Base-by-base conservation (phyloP, 2,113 vertebrate species). In the Oreochromis spilurus region DNA sequence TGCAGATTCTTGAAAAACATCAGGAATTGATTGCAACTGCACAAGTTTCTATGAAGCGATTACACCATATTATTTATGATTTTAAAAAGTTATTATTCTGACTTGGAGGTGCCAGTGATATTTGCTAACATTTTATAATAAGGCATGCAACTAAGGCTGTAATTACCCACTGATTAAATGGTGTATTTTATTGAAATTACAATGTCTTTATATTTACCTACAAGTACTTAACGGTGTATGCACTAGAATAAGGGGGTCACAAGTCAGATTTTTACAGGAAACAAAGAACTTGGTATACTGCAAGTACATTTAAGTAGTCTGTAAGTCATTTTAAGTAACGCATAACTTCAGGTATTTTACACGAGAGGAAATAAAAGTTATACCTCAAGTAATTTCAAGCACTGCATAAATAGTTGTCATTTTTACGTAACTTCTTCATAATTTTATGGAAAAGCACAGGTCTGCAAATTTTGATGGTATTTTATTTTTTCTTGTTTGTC, bases 301-400 rank as follows among this genome's bases (percentile, higher is more conserved):
- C 60, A 13, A 38, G 34, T 13, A 65, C 60, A 38, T 36, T 38
- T 38, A 2, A 1, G 34, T 65, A 65, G 60, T 65, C 34, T 65
- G 10, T 0, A 21, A 65, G 0, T 65, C 34, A 67, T 2, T 67
- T 67, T 38, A 38, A 38, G 34, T n/a, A 65, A 38, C 2, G 0
- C 19, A 67, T 3, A 67, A 67, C 34, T 67, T 67, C 4, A 38
- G 60, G 34, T n/a, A 38, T 38, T 65, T 65, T 38, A 65, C 0
- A 65, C 2, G 10, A 65, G 60, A 13, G 60, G 6, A 65, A 7
- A 65, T 38, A 38, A 12, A 38, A 38, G 60, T 65, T 65, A 21
- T 21, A 21, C 19, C 1, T 4, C 4, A 38, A 65, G 60, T 21
- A 21, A 36, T 38, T 65, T 65, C 4, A 65, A 65, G 10, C 17